Conservation (phyloP, 2,113 vertebrate species). For the Nannobrachium achirus region DNA sequence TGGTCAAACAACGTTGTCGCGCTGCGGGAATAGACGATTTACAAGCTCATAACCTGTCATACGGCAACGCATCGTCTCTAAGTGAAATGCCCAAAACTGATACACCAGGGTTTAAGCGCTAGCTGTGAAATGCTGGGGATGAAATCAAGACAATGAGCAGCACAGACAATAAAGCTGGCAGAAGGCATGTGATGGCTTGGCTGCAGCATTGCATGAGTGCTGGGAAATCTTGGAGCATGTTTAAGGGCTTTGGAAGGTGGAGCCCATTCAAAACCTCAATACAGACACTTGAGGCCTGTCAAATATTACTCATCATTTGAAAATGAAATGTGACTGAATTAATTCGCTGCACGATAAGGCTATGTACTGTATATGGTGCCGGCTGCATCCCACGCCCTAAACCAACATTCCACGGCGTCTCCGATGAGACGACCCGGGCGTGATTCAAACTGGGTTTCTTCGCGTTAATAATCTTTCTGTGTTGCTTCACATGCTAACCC, state of each 20-base stretch:
- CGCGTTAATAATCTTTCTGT: slow-evolving; percentile 35
- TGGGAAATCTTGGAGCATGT: not conserved
- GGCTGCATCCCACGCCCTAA: slow-evolving; percentile 42
- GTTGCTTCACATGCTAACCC: slow-evolving; percentile 51
- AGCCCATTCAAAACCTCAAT: slow-evolving; percentile 8
- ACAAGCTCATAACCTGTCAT: not conserved
- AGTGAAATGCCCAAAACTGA: too few species aligned
- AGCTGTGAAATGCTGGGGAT: slow-evolving; percentile 41
- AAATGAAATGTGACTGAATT: slow-evolving; percentile 27
- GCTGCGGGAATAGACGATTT: not conserved
- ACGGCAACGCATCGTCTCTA: too few species aligned
- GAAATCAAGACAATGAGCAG: slow-evolving; percentile 2
- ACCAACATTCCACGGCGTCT: slow-evolving; percentile 52
- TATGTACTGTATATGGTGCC: slow-evolving; percentile 15
- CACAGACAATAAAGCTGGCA: not conserved
- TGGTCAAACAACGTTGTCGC: too few species aligned
- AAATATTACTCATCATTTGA: slow-evolving; percentile 25
- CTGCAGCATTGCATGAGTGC: not conserved
- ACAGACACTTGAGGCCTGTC: slow-evolving; percentile 1
- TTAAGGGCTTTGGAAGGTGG: slow-evolving; percentile 8
- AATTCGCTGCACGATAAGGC: slow-evolving; percentile 9
- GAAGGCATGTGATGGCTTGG: not conserved
- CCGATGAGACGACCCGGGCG: slow-evolving; percentile 42
- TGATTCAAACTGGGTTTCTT: slow-evolving; percentile 62
- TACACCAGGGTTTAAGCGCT: slow-evolving; percentile 18